Conservation (phyloP, 2,888 invertebrate species). For the Tanytarsus gracilentus region DNA sequence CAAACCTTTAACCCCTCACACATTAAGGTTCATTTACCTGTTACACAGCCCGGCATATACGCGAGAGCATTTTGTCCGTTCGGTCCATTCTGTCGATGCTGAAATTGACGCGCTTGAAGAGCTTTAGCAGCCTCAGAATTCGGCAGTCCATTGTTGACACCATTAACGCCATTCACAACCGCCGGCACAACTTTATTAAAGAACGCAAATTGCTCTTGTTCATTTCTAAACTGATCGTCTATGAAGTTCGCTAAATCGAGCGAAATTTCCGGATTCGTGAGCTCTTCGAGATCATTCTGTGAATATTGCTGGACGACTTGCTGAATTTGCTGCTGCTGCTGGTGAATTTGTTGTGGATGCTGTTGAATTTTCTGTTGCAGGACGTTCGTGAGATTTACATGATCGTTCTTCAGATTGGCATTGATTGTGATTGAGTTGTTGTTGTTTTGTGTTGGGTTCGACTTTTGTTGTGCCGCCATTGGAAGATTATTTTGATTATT, state of each 20-base stretch:
- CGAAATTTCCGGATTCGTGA: slow-evolving; percentile 87
- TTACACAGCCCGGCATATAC: slow-evolving; percentile 88
- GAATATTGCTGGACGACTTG: slow-evolving; percentile 64
- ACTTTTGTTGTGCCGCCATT: slow-evolving; percentile 37
- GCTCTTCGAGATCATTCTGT: slow-evolving; percentile 75
- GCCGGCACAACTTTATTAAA: slow-evolving; percentile 72
- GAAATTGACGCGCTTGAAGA: slow-evolving; percentile 39
- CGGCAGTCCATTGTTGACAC: slow-evolving; percentile 37
- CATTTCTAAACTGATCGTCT: slow-evolving; percentile 77
- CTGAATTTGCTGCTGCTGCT: slow-evolving; percentile 45
- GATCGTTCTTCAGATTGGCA: slow-evolving; percentile 33
- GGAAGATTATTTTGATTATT: slow-evolving; percentile 37
- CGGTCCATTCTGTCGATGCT: slow-evolving; percentile 33
- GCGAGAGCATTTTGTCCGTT: slow-evolving; percentile 56
- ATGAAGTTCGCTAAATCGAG: slow-evolving; percentile 86
- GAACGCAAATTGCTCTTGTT: slow-evolving; percentile 62
- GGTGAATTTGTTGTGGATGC: slow-evolving; percentile 39
- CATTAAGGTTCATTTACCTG: slow-evolving; percentile 12
- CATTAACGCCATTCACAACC: slow-evolving; percentile 41
- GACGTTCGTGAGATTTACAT: slow-evolving; percentile 32
- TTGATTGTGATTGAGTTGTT: slow-evolving; percentile 24
- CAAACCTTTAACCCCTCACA: slow-evolving; percentile 54
- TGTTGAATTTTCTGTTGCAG: slow-evolving; percentile 39
- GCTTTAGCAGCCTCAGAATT: slow-evolving; percentile 40
- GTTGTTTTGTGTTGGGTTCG: slow-evolving; percentile 37